phyloP scores from a whole-genome alignment of 2,797 vertebrate genomes.

The Thalassophryne amazonica region DNA sequence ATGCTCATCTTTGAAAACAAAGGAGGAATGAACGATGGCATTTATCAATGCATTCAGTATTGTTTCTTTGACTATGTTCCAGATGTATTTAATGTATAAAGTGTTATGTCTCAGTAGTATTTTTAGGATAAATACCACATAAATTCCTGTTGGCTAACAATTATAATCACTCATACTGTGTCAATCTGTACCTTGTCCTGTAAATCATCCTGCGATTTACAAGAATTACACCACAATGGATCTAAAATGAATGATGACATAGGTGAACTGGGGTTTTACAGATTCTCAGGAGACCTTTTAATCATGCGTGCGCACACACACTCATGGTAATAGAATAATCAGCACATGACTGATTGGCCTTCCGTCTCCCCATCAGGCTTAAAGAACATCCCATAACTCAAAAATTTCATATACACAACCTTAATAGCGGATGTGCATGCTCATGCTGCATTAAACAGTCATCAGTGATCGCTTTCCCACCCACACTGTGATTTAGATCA shows the following conservation, averaged over 20 bases:
- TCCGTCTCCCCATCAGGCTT: conserved; percentile 28
- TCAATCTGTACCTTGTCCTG: background rate
- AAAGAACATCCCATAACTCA: conserved; percentile 54
- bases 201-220: conserved; percentile 2
- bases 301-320: conserved; percentile 14
- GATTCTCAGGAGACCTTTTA: conserved; percentile 35
- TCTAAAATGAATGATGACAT: conserved; percentile 4
- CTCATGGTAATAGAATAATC: conserved; percentile 36
- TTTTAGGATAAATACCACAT: background rate
- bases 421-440: conserved; percentile 25
- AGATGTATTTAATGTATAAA: too few relatives aligned
- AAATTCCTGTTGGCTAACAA: background rate
- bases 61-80: too few relatives aligned
- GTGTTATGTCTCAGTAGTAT: too few relatives aligned
- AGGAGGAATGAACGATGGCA: too few relatives aligned
- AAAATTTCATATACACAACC: conserved; percentile 1
- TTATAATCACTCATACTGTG: background rate
- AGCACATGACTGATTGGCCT: conserved; percentile 39
- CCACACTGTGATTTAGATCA: conserved; percentile 21
- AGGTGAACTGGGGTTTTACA: background rate
- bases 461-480: conserved; percentile 38
- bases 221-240: conserved; percentile 11
- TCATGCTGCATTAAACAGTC: conserved; percentile 30
- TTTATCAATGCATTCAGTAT: too few relatives aligned
- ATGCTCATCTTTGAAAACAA: too few relatives aligned